These are phyloP conservation scores for Plagodis dolabraria DNA, from an alignment of 2,888 invertebrate genomes.

Conservation along the genomic window DNA sequence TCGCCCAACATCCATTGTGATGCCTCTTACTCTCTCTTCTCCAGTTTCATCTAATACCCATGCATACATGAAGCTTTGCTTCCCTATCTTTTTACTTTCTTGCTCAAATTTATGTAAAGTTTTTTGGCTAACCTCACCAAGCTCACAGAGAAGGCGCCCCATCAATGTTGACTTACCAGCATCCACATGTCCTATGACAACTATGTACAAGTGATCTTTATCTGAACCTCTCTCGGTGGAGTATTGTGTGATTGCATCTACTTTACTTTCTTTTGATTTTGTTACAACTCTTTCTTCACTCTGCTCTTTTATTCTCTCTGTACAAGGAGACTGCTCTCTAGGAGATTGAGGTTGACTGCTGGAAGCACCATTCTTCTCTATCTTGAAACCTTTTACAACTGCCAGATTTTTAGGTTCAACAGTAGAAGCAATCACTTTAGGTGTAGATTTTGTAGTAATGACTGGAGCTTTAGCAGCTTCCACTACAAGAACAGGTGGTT, in stretches of 20 bases:
- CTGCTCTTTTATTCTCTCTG: conserved; percentile 80
- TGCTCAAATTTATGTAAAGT: conserved; percentile 98
- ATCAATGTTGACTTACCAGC: conserved; percentile 99
- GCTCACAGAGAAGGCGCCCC: conserved; percentile 95
- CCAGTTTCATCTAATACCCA: conserved; percentile 99
- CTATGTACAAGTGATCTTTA: conserved; percentile 95
- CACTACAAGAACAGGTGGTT: conserved; percentile 50
- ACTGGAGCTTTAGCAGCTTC: conserved; percentile 61
- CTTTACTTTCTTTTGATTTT: conserved; percentile 82
- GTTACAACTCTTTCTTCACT: conserved; percentile 72
- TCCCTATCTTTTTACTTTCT: conserved; percentile 98
- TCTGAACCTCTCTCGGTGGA: conserved; percentile 90
- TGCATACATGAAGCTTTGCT: conserved; percentile 98
- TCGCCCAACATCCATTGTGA: conserved; percentile 99
- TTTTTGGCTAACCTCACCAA: conserved; percentile 94
- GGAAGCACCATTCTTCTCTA: conserved; percentile 57
- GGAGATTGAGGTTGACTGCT: conserved; percentile 81
- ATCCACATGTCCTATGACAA: conserved; percentile 98
- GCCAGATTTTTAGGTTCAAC: conserved; percentile 69
- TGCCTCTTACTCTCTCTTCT: conserved; percentile 97
- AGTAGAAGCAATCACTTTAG: conserved; percentile 73
- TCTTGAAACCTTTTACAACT: conserved; percentile 86
- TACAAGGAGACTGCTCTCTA: conserved; percentile 88
- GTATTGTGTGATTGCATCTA: conserved; percentile 87
- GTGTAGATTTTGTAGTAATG: conserved; percentile 54